Conservation (phyloP, 2,797 vertebrate species). For the Naso thynnoides region DNA sequence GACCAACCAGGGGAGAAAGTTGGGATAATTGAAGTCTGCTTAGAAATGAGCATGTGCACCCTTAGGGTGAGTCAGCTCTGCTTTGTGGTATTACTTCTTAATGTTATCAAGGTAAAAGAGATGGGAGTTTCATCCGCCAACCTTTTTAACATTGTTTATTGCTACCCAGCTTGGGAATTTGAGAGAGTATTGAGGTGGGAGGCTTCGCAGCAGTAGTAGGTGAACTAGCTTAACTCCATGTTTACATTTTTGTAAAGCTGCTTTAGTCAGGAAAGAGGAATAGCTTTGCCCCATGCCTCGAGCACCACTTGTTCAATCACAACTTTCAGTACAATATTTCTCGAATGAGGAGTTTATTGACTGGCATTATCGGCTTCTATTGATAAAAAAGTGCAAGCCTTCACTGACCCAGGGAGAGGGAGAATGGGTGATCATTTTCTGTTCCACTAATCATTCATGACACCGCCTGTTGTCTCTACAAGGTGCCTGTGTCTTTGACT, state of each 20-base stretch:
- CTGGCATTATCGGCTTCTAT: conserved; percentile 37
- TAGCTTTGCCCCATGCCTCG: conserved; percentile 23
- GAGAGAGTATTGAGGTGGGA: conserved; percentile 48
- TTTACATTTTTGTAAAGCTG: conserved; percentile 59
- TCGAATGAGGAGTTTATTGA: conserved; percentile 55
- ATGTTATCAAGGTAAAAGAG: conserved; percentile 81
- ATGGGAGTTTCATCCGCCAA: conserved; percentile 70
- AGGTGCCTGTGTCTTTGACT: conserved; percentile 83
- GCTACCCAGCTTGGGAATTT: conserved; percentile 75
- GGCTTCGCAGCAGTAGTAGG: conserved; percentile 29
- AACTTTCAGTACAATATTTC: conserved; percentile 47
- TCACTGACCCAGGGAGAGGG: conserved; percentile 53
- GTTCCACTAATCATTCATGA: conserved; percentile 74
- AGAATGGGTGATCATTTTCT: conserved; percentile 71
- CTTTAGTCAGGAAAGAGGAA: conserved; percentile 51
- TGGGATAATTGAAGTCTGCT: conserved; percentile 86
- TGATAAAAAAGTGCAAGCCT: conserved; percentile 42
- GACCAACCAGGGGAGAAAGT: conserved; percentile 79
- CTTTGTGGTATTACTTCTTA: conserved; percentile 80
- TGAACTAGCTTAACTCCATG: conserved; percentile 47
- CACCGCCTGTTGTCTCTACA: conserved; percentile 75
- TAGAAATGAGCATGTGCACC: conserved; percentile 78
- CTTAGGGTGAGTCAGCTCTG: conserved; percentile 74
- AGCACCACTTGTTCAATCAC: conserved; percentile 39
- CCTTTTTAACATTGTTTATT: conserved; percentile 84